A percentile compares a stretch with the other conserved stretches of the same genome.
Evolutionary conservation across 2,113 vertebrate species (phyloP).

Genomic region (Daphoenositta chrysoptera): DNA sequence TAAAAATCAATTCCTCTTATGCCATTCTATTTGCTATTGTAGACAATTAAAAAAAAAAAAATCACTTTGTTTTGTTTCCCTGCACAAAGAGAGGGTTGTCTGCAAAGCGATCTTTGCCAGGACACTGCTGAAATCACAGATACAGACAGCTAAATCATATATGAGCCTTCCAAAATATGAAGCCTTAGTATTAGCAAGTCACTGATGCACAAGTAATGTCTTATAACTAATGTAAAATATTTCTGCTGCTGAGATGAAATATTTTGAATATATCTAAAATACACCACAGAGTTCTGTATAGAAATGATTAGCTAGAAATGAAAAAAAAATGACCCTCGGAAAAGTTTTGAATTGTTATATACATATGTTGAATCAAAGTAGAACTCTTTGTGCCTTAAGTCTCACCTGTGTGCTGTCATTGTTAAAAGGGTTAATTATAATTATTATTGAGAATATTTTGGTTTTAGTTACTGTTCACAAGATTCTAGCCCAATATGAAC

Average conservation of each 20-base stretch:
- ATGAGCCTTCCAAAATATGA: background rate
- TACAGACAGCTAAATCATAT: background rate
- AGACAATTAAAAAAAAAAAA: no score
- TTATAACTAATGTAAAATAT: background rate
- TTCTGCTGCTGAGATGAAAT: background rate
- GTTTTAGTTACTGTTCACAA: background rate
- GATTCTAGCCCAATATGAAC: background rate
- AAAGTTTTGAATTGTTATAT: slow-evolving; percentile 26
- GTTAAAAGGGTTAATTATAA: background rate
- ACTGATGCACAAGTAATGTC: background rate
- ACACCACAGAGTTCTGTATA: background rate
- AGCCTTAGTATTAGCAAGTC: background rate
- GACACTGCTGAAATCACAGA: background rate
- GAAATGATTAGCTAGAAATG: background rate
- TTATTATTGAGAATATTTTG: background rate
- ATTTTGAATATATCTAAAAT: background rate
- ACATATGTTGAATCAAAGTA: background rate
- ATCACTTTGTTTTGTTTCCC: background rate
- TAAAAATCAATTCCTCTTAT: background rate
- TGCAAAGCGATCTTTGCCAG: background rate
- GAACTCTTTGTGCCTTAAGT: background rate
- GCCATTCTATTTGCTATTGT: background rate
- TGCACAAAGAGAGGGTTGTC: background rate
- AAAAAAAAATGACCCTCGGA: background rate
- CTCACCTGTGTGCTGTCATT: background rate